These are phyloP conservation scores for Catamblyrhynchus diadema DNA, from an alignment of 2,797 vertebrate species.

Conservation along the genomic window DNA sequence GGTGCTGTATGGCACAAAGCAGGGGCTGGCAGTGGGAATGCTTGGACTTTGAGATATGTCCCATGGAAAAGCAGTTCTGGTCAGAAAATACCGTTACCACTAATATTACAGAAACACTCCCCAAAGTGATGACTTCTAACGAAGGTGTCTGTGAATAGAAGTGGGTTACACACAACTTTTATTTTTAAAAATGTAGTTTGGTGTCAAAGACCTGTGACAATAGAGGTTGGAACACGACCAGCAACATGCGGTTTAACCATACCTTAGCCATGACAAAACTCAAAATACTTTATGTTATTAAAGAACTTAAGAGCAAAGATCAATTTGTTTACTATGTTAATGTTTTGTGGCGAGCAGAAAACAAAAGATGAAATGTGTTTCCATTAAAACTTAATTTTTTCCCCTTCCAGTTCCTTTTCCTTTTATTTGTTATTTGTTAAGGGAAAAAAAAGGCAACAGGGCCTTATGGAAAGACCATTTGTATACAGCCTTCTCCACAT, in stretches of 20 bases:
- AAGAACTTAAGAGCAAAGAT: conserved; percentile 47
- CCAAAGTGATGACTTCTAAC: not conserved
- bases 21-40: not conserved
- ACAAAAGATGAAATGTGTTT: conserved; percentile 26
- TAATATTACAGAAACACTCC: not conserved
- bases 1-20: not conserved
- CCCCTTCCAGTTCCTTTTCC: conserved; percentile 16
- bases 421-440: not conserved
- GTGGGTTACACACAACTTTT: not conserved
- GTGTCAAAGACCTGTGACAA: conserved; percentile 16
- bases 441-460: not conserved
- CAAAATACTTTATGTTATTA: conserved; percentile 52
- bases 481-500: not conserved
- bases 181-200: not conserved
- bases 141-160: not conserved
- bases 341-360: conserved; percentile 38
- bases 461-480: not conserved
- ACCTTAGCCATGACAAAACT: conserved; percentile 3
- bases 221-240: not conserved
- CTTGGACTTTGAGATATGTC: not conserved
- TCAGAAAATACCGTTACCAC: not conserved
- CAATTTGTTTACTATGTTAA: conserved; percentile 53
- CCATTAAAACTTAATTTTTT: conserved; percentile 52
- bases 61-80: not conserved
- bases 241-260: conserved; percentile 14